Conservation (phyloP, 2,797 vertebrate species). For the Hoplostethus mediterraneus region DNA sequence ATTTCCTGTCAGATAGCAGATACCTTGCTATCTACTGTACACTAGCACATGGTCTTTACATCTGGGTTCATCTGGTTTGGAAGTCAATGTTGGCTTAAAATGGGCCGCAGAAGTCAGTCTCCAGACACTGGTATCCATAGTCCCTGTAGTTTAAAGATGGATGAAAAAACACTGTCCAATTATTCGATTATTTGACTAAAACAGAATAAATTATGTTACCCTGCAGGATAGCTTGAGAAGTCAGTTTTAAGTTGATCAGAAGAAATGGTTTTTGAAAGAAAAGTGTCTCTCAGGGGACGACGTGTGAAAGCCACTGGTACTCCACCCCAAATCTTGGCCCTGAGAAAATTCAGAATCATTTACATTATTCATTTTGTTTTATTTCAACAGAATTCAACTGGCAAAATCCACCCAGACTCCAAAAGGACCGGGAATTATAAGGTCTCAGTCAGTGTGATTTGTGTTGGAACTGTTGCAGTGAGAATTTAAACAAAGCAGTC, state of each 20-base stretch:
- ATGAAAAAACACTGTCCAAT: background rate
- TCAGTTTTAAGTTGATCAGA: background rate
- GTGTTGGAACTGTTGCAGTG: too few species aligned
- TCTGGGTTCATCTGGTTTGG: background rate
- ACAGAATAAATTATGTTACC: too few species aligned
- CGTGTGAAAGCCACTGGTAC: slow-evolving; percentile 25
- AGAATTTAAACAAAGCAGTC: too few species aligned
- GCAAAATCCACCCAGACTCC: too few species aligned
- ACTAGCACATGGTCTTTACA: background rate
- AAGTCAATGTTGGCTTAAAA: background rate
- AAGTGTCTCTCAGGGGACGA: slow-evolving; percentile 24
- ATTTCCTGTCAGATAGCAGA: slow-evolving; percentile 25
- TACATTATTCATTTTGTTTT: background rate
- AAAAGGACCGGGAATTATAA: too few species aligned
- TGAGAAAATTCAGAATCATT: slow-evolving; percentile 37
- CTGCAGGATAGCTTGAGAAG: slow-evolving; percentile 13
- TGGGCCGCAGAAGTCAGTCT: too few species aligned
- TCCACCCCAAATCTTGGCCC: slow-evolving; percentile 40
- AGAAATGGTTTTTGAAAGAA: slow-evolving; percentile 3
- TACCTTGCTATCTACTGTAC: background rate
- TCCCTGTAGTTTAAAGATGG: too few species aligned
- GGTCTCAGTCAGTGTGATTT: too few species aligned
- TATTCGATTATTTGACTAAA: background rate
- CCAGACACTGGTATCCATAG: background rate
- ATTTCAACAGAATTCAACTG: too few species aligned